A percentile compares a stretch with the other conserved stretches of the same genome.
Evolutionary conservation across 1,140 invertebrate species (phyloP).

Genomic region (Megalonaias nervosa): DNA sequence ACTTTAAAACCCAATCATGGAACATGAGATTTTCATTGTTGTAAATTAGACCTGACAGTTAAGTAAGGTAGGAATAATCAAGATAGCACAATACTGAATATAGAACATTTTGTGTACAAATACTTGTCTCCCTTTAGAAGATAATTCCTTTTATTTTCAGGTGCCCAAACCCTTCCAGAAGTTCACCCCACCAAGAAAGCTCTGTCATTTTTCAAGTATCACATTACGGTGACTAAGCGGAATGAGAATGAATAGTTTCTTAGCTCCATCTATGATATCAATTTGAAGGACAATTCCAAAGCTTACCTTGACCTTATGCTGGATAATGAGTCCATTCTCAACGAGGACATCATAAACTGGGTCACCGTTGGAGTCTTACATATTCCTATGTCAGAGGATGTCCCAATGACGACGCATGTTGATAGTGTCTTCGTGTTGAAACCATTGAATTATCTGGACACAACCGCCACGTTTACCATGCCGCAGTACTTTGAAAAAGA

Average conservation of each 20-base stretch:
- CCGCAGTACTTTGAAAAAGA: slow-evolving; percentile 25
- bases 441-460: slow-evolving; percentile 40
- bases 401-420: slow-evolving; percentile 35
- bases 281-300: too few relatives aligned
- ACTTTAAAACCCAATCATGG: too few relatives aligned
- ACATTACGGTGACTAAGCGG: slow-evolving; percentile 30
- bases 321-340: slow-evolving; percentile 26
- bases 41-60: too few relatives aligned
- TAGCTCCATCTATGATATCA: slow-evolving; percentile 35
- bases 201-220: slow-evolving; percentile 35
- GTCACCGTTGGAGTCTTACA: slow-evolving; percentile 36
- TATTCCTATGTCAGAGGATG: slow-evolving; percentile 35
- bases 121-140: too few relatives aligned
- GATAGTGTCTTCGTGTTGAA: slow-evolving; percentile 31
- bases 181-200: slow-evolving; percentile 26
- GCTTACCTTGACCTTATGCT: too few relatives aligned
- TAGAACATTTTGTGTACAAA: too few relatives aligned
- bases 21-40: too few relatives aligned
- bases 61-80: too few relatives aligned
- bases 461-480: slow-evolving; percentile 30
- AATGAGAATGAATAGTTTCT: slow-evolving; percentile 30
- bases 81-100: too few relatives aligned
- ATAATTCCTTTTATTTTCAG: slow-evolving; percentile 14
- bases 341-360: slow-evolving; percentile 37
- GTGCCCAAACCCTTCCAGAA: slow-evolving; percentile 11